Conservation (phyloP, 1,140 invertebrate species). For the Drosophila kepulauana region DNA sequence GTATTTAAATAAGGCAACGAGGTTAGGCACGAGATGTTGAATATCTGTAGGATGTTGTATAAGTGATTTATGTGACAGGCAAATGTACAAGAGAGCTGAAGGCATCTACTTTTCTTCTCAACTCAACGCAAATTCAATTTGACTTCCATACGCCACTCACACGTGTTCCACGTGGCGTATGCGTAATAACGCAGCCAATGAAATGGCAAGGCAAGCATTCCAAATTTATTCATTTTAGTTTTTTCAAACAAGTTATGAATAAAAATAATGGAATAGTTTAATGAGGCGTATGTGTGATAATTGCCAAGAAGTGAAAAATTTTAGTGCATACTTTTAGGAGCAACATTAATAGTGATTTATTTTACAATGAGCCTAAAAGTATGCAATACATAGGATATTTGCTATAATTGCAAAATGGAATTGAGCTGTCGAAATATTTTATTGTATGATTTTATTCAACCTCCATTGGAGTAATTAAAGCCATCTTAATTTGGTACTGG, state of each 20-base stretch:
- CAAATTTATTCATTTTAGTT: not conserved
- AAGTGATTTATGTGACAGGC: slow-evolving; percentile 49
- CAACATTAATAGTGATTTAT: too few species aligned
- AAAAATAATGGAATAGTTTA: not conserved
- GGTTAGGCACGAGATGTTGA: not conserved
- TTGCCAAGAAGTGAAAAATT: not conserved
- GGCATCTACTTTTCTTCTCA: slow-evolving; percentile 18
- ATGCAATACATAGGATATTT: too few species aligned
- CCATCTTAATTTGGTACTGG: not conserved
- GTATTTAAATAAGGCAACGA: slow-evolving; percentile 65
- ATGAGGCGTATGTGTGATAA: slow-evolving; percentile 36
- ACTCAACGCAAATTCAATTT: slow-evolving; percentile 55
- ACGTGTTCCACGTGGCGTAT: not conserved
- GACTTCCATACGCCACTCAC: slow-evolving; percentile 46
- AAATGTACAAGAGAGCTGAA: slow-evolving; percentile 8
- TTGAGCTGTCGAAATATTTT: too few species aligned
- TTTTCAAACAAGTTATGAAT: too few species aligned
- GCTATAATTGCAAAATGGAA: too few species aligned
- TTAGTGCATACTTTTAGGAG: too few species aligned
- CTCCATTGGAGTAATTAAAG: not conserved
- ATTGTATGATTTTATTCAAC: not conserved
- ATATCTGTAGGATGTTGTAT: slow-evolving; percentile 1
- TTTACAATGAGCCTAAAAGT: too few species aligned
- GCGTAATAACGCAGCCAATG: not conserved
- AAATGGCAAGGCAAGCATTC: not conserved